Percentiles rank a stretch among this genome's conserved stretches.
These are phyloP conservation scores for Parasteatoda lunata DNA, from an alignment of 2,888 invertebrate species.

Conservation along the genomic window DNA sequence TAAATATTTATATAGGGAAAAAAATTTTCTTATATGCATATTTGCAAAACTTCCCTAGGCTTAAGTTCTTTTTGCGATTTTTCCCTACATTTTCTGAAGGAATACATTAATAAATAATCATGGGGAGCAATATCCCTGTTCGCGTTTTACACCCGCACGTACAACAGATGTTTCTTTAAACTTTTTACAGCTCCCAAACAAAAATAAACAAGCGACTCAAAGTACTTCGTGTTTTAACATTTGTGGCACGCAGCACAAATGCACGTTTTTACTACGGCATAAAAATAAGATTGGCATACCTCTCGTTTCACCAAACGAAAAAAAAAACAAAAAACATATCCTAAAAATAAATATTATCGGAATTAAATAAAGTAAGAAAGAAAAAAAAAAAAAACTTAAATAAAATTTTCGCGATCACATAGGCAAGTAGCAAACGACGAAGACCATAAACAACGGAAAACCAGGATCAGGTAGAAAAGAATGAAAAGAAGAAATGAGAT, in stretches of 20 bases:
- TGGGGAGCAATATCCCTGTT: conserved; percentile 14
- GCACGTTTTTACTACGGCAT: conserved; percentile 52
- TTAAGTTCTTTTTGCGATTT: neutral
- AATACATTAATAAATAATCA: conserved; percentile 44
- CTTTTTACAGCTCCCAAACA: conserved; percentile 33
- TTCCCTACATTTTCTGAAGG: neutral
- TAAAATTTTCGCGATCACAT: conserved; percentile 14
- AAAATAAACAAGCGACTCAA: neutral
- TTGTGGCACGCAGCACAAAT: conserved; percentile 20
- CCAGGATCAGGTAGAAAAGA: conserved; percentile 37
- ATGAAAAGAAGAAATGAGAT: conserved; percentile 48
- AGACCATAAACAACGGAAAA: conserved; percentile 42
- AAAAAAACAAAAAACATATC: conserved; percentile 13
- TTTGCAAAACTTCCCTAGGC: neutral
- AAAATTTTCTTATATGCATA: neutral
- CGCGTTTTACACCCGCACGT: conserved; percentile 30
- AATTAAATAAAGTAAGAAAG: conserved; percentile 31
- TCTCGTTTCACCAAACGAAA: neutral
- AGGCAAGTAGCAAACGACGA: conserved; percentile 15
- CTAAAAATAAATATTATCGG: neutral
- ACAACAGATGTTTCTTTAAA: conserved; percentile 34
- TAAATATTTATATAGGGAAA: neutral
- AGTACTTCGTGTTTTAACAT: conserved; percentile 11
- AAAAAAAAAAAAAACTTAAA: conserved; percentile 22
- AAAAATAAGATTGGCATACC: conserved; percentile 23